Base-by-base conservation (phyloP, 1,140 invertebrate species). In the Triops cancriformis region DNA sequence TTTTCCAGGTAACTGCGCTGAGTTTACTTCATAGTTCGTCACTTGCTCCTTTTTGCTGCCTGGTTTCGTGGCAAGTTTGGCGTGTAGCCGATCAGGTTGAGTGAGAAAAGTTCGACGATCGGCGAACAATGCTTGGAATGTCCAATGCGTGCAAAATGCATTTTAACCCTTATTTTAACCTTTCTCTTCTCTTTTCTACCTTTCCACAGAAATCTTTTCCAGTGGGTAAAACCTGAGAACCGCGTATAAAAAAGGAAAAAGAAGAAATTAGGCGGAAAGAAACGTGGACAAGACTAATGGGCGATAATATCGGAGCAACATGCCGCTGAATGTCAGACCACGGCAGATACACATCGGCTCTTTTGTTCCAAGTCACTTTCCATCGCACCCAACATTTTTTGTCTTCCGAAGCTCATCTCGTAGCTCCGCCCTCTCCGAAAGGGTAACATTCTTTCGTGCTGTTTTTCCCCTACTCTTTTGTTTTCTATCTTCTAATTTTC, bases 331-430 rank as follows among this genome's bases (percentile, higher is more conserved):
- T 64, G 51, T 23, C 51, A 23, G 51, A 64, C 10, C 18, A 64
- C 14, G 51, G 51, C n/a, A 64, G 51, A 64, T 64, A 64, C 51
- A 64, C 51, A 64, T 64, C 51, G 51, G 51, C 51, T 64, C 51
- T 64, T 64, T 64, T 64, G 51, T 64, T 64, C 51, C 51, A 64
- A 23, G 51, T 64, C 51, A 64, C 51, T 64, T 64, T 64, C 51
- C 51, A 64, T 64, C 51, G 51, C 51, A 64, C 51, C 51, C 51
- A 64, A 64, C 51, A 64, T 64, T 64, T 64, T 64, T 64, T 64
- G 51, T 23, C n/a, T 64, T 64, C 51, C 51, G 11, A 14, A 23
- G 23, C 51, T n/a, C 51, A 18, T 1, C 51, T 64, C n/a, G 51
- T 37, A 23, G 14, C 51, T 64, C 51, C 51, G 14, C 51, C 51